These are phyloP conservation scores for Chionis minor DNA, from an alignment of 2,113 vertebrate genomes.

Conservation along the genomic window DNA sequence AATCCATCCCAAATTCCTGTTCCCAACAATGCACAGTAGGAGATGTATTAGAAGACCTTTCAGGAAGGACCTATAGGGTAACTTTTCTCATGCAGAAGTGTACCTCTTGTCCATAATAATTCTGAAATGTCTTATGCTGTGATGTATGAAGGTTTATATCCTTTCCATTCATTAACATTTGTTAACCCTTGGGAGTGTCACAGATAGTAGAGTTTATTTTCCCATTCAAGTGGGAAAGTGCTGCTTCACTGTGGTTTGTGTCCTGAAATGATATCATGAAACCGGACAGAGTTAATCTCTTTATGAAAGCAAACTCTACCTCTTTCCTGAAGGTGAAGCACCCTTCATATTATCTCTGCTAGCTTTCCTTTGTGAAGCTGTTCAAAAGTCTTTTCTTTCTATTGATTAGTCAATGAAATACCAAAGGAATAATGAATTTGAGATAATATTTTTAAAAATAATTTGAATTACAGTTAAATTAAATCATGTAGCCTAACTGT, in stretches of 20 bases:
- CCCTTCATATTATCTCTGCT: background rate
- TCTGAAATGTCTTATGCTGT: background rate
- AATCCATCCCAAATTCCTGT: background rate
- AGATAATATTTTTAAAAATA: background rate
- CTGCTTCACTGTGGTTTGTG: background rate
- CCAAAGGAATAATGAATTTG: background rate
- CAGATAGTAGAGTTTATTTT: constrained; percentile 1
- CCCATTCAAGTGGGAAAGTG: background rate
- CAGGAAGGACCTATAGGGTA: background rate
- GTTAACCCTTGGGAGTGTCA: background rate
- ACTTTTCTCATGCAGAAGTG: background rate
- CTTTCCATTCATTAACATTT: constrained; percentile 21
- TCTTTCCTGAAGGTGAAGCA: background rate
- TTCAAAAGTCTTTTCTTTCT: background rate
- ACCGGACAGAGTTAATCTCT: background rate
- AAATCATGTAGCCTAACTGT: background rate
- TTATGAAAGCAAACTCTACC: background rate
- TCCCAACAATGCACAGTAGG: background rate
- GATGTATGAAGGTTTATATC: constrained; percentile 39
- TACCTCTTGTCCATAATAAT: background rate
- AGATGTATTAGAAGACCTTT: background rate
- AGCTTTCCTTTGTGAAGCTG: background rate
- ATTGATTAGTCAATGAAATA: background rate
- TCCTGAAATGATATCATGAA: background rate
- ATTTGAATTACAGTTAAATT: constrained; percentile 17